A percentile compares a stretch with the other conserved stretches of the same genome.
phyloP scores from a whole-genome alignment of 2,113 vertebrate genomes.

The Caracal caracal region DNA sequence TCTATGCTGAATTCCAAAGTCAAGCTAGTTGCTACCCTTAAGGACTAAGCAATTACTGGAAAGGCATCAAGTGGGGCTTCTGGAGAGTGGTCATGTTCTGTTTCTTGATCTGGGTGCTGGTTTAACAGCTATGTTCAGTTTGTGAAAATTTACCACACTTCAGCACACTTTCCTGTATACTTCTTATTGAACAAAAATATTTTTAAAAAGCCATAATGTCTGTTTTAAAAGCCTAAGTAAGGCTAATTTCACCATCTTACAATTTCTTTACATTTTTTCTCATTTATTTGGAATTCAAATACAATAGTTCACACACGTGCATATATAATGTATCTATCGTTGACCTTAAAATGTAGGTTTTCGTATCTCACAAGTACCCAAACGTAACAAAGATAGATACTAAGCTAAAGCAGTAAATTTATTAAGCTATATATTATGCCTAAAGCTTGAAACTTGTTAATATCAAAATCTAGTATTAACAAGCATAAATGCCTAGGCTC shows the following conservation, averaged over 20 bases:
- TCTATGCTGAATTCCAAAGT: slow-evolving; percentile 11
- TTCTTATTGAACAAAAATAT: neutral
- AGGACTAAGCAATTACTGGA: neutral
- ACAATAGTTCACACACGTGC: neutral
- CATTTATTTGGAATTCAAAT: neutral
- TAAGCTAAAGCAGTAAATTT: neutral
- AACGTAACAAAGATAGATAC: neutral
- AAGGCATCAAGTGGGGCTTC: neutral
- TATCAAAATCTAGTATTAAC: neutral
- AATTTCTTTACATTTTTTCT: slow-evolving; percentile 23
- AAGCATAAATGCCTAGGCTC: neutral
- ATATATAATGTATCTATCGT: neutral
- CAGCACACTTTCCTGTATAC: neutral
- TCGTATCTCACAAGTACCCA: slow-evolving; percentile 7
- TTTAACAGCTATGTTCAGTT: neutral
- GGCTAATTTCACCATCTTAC: neutral
- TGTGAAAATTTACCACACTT: neutral
- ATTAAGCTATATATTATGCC: neutral
- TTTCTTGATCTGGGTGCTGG: neutral
- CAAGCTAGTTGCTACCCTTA: neutral
- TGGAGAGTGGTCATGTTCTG: neutral
- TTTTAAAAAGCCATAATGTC: neutral
- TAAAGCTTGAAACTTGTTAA: neutral
- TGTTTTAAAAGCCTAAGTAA: neutral
- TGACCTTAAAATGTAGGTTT: slow-evolving; percentile 12